Evolutionary conservation across 2,113 vertebrate genomes (phyloP).

Genomic region (Larimichthys polyactis): DNA sequence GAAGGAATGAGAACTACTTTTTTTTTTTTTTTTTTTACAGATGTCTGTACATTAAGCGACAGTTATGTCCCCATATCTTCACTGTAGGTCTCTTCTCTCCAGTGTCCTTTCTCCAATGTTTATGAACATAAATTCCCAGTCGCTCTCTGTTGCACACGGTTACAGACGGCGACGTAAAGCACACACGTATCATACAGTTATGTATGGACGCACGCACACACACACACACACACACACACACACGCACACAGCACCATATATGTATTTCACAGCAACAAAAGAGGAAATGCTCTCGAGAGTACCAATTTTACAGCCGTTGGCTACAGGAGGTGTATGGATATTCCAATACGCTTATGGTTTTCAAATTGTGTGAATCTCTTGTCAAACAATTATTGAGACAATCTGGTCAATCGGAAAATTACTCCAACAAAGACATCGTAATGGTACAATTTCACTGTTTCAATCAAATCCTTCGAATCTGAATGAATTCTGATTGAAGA

Average conservation of each 20-base stretch:
- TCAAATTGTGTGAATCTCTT: conserved; percentile 43
- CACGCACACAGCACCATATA: conserved; percentile 63
- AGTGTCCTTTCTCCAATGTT: conserved; percentile 41
- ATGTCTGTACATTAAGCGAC: conserved; percentile 76
- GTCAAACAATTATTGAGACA: conserved; percentile 75
- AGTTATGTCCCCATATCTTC: conserved; percentile 58
- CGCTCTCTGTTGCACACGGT: conserved; percentile 34
- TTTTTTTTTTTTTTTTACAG: conserved; percentile 80
- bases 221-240: conserved; percentile 47
- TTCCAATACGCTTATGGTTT: conserved; percentile 42
- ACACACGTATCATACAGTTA: conserved; percentile 34
- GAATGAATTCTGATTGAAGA: conserved; percentile 82
- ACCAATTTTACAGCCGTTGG: conserved; percentile 46
- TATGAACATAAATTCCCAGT: conserved; percentile 56
- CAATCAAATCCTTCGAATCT: conserved; percentile 72
- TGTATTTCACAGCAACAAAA: conserved; percentile 73
- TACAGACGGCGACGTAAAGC: conserved; percentile 46
- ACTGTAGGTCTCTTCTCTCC: conserved; percentile 41
- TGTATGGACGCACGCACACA: conserved; percentile 44
- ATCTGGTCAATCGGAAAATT: conserved; percentile 64
- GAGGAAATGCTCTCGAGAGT: conserved; percentile 45
- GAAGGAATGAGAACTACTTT: conserved; percentile 77
- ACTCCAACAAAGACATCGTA: conserved; percentile 78
- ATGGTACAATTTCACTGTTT: conserved; percentile 73
- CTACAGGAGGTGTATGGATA: conserved; percentile 56